A percentile compares a stretch with the other conserved stretches of the same genome.
These are phyloP conservation scores for Hypsopygia costalis DNA, from an alignment of 2,888 invertebrate species.

Conservation along the genomic window DNA sequence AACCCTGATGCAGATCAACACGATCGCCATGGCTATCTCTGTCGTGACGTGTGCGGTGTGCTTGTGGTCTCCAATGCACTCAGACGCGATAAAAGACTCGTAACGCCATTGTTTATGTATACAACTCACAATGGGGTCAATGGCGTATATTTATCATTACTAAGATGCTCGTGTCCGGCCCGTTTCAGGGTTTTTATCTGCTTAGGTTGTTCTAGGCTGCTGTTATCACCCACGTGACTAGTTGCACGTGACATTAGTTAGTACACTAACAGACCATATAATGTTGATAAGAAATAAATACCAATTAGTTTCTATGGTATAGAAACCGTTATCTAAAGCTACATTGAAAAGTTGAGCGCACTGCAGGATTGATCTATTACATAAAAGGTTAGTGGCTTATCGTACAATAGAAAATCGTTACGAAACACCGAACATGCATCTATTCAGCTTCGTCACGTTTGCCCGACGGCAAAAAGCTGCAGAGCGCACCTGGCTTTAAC, in stretches of 20 bases:
- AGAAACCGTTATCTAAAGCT: no score
- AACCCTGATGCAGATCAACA: no score
- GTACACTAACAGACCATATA: no score
- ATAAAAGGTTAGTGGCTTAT: slow-evolving; percentile 2
- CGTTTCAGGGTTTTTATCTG: slow-evolving; percentile 39
- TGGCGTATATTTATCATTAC: slow-evolving; percentile 50
- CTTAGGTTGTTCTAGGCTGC: slow-evolving; percentile 2
- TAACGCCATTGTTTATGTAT: slow-evolving; percentile 48
- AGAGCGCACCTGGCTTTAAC: not conserved
- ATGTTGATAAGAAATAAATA: no score
- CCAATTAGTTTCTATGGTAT: no score
- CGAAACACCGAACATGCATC: slow-evolving; percentile 5
- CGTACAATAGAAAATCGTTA: slow-evolving; percentile 7
- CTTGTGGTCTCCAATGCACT: slow-evolving; percentile 16
- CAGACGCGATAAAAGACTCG: slow-evolving; percentile 27
- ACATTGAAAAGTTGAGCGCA: no score
- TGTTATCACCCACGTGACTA: slow-evolving; percentile 18
- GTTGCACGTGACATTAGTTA: no score
- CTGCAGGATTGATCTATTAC: slow-evolving; percentile 5
- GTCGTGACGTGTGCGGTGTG: slow-evolving; percentile 13
- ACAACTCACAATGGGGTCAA: slow-evolving; percentile 55
- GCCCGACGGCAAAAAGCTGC: not conserved
- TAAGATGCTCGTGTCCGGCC: slow-evolving; percentile 36
- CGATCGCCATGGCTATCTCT: slow-evolving; percentile 9
- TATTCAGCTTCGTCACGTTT: slow-evolving; percentile 3